A percentile compares a stretch with the other conserved stretches of the same genome.
Evolutionary conservation across 2,797 vertebrate genomes (phyloP).

Genomic region (Catharus ustulatus): DNA sequence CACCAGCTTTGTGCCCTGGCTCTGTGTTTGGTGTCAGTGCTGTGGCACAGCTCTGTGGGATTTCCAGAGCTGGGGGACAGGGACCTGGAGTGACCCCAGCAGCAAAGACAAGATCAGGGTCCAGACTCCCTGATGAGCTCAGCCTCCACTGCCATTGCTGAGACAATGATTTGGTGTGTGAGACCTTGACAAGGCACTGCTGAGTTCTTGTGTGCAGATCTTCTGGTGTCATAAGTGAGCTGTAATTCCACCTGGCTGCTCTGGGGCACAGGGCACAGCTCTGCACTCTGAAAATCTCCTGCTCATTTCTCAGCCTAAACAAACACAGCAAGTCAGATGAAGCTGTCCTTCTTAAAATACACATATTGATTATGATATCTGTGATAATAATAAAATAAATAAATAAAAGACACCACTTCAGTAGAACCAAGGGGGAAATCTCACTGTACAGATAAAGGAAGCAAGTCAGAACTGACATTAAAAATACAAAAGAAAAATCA

Average conservation of each 20-base stretch:
- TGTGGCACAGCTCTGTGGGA: background rate
- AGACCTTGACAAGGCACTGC: background rate
- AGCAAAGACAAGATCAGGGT: background rate
- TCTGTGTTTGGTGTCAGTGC: background rate
- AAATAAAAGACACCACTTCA: background rate
- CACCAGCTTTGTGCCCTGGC: background rate
- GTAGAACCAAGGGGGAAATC: background rate
- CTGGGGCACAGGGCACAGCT: background rate
- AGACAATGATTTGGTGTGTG: background rate
- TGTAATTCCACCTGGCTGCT: background rate
- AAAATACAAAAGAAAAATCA: background rate
- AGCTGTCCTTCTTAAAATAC: background rate
- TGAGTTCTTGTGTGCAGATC: background rate
- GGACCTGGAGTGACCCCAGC: background rate
- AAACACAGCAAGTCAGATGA: background rate
- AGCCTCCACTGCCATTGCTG: rapidly evolving
- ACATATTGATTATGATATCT: background rate
- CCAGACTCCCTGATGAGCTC: background rate
- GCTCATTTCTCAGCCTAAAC: background rate
- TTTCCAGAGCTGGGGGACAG: background rate
- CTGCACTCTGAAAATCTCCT: background rate
- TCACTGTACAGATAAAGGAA: background rate
- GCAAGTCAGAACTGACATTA: background rate
- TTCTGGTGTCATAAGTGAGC: background rate
- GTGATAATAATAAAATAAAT: background rate